Evolutionary conservation across 2,113 vertebrate species (phyloP), one percentile per base, ranked within the genome.

Genomic region (Peromyscus californicus): DNA sequence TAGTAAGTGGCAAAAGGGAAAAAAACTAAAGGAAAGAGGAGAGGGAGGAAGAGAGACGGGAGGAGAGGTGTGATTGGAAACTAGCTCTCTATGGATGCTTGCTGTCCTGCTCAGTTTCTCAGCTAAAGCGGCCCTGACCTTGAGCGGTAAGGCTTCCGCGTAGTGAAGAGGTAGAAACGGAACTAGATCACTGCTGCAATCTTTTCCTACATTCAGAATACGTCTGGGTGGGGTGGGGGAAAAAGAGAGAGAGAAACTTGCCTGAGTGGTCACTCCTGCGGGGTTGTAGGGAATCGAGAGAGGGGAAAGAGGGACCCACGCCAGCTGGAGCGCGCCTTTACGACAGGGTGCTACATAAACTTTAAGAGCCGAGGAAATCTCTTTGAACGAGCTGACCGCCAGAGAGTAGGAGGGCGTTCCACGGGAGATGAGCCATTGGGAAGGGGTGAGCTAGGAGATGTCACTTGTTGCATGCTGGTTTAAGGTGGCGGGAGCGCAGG

Each of bases 401-500:
- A n/a, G 54, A 57, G 54, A 92, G 89, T 90, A 61, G 31, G 86
- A 3, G 13, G 61, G 69, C 69, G 65, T 90, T 90, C 36, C 48
- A 31, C 61, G 26, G 48, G 39, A 91, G 92, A n/a, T 48, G 65
- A 90, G 9, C 57, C 3, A 0, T 65, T 90, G 42, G 22, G 65
- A 65, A 54, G n/a, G 79, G 86, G 24, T 48, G 36, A 59, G 67
- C 57, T 16, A 54, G 5, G 83, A 16, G 59, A 69, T 51, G 57
- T 65, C 96, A 91, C 97, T 93, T 84, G 97, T 90, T 97, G 95
- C 87, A 83, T 95, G 59, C 97, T 89, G 86, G 97, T 98, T 89
- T 92, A 93, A 98, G 96, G 96, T 90, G 97, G 96, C 97, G 45
- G 97, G 96, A 98, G 83, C 91, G 98, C 99, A 99, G 99, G 98